Percentiles rank a stretch among this genome's conserved stretches.
These are phyloP conservation scores for Theonella swinhoei DNA, from an alignment of 37 sponge, comb jelly and placozoan genomes.

Conservation along the genomic window DNA sequence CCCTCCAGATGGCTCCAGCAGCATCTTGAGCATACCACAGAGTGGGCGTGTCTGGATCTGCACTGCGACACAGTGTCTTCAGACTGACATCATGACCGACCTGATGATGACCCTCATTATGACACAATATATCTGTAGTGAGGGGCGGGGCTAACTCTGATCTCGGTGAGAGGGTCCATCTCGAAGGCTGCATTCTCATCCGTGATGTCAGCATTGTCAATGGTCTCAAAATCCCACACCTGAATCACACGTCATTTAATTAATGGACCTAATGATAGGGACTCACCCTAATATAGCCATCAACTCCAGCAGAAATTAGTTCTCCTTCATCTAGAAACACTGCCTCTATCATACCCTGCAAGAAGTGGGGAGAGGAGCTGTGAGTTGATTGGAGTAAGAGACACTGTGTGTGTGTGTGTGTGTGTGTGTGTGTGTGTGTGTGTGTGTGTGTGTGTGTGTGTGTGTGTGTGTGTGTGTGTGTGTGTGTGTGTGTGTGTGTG, in stretches of 20 bases:
- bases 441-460: too few species aligned
- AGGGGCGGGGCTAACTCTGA: slow-evolving; percentile 59
- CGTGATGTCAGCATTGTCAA: slow-evolving; percentile 97
- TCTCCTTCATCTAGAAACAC: slow-evolving; percentile 97
- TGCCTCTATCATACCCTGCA: slow-evolving; percentile 89
- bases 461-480: too few species aligned
- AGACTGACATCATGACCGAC: slow-evolving; percentile 80
- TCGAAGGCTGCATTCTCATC: slow-evolving; percentile 95
- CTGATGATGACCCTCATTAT: slow-evolving; percentile 1
- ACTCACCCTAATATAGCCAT: slow-evolving; percentile 90
- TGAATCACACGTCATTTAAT: neutral
- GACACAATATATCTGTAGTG: neutral
- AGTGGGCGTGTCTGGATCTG: slow-evolving; percentile 85
- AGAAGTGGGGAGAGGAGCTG: neutral
- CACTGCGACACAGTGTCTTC: slow-evolving; percentile 70
- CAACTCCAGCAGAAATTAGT: slow-evolving; percentile 93
- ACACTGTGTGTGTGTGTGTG: too few species aligned
- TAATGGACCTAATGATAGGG: neutral
- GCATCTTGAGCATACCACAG: slow-evolving; percentile 98
- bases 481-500: too few species aligned
- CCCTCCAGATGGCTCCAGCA: slow-evolving; percentile 93
- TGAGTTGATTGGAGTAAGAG: neutral
- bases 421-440: too few species aligned
- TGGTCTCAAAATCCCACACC: slow-evolving; percentile 99
- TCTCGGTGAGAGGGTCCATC: slow-evolving; percentile 95